Percentiles rank a stretch among this genome's conserved stretches.
These are phyloP conservation scores for Andrena trimmerana DNA, from an alignment of 2,888 invertebrate species.

Conservation along the genomic window DNA sequence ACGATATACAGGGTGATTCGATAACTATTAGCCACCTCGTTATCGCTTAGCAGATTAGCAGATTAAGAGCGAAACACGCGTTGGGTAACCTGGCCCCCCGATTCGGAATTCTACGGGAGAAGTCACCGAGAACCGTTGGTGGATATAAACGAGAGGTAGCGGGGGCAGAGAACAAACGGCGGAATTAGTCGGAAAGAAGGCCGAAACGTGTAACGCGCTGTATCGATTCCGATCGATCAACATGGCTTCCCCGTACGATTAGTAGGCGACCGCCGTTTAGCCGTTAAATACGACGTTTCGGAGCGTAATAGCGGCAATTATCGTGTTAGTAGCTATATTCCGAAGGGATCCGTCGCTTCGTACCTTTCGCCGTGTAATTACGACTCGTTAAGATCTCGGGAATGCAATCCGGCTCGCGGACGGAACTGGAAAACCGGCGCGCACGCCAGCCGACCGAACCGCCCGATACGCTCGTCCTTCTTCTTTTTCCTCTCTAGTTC, in stretches of 20 bases:
- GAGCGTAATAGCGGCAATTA: constrained; percentile 83
- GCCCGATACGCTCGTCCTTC: constrained; percentile 50
- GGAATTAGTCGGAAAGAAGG: constrained; percentile 10
- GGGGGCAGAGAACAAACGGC: background rate
- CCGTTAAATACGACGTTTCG: constrained; percentile 83
- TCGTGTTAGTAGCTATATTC: constrained; percentile 83
- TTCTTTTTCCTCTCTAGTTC: constrained; percentile 7
- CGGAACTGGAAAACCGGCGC: constrained; percentile 76
- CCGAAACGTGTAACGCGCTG: constrained; percentile 41
- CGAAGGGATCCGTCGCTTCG: constrained; percentile 77
- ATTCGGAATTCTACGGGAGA: background rate
- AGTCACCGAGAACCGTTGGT: background rate
- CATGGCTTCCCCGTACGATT: constrained; percentile 73
- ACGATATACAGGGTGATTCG: constrained; percentile 15
- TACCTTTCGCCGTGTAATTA: constrained; percentile 81
- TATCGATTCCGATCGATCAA: constrained; percentile 69
- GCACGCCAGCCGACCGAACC: constrained; percentile 54
- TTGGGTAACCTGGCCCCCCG: background rate
- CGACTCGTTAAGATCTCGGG: constrained; percentile 81
- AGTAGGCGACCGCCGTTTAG: constrained; percentile 81
- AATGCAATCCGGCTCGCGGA: constrained; percentile 74
- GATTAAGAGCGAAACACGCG: background rate
- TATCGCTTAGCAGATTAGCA: background rate
- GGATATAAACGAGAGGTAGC: background rate
- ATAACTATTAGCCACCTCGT: background rate